These are phyloP conservation scores for Siphlonurus alternatus DNA, from an alignment of 2,888 invertebrate genomes.

Conservation along the genomic window DNA sequence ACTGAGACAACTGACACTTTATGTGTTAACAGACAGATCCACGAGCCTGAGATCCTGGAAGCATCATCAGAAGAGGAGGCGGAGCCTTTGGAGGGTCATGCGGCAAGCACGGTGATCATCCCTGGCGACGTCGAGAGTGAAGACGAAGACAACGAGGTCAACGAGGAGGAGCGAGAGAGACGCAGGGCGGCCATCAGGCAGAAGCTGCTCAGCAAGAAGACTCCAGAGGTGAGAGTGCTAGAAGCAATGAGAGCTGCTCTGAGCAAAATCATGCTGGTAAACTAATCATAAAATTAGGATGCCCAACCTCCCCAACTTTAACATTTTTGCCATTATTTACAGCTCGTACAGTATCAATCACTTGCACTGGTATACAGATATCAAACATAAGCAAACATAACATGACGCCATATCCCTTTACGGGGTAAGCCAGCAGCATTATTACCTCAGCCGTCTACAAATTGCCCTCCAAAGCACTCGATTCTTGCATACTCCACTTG, in stretches of 20 bases:
- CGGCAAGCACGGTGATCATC: neutral
- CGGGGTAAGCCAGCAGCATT: no score
- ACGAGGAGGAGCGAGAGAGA: constrained; percentile 74
- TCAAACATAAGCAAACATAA: no score
- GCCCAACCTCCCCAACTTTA: no score
- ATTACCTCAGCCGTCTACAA: no score
- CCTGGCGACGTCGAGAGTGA: constrained; percentile 26
- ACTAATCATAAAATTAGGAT: neutral
- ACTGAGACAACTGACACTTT: no score
- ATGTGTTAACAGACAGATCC: neutral
- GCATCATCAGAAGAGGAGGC: neutral
- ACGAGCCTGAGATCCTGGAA: neutral
- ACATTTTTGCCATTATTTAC: no score
- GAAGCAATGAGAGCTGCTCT: no score
- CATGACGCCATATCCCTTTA: no score
- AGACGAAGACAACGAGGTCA: constrained; percentile 44
- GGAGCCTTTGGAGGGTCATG: neutral
- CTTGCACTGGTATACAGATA: no score
- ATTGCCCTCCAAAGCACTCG: no score
- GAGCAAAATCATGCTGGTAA: neutral
- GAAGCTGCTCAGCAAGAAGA: constrained; percentile 48
- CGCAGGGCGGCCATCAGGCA: constrained; percentile 51
- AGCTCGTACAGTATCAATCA: no score
- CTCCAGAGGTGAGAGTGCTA: constrained; percentile 34
- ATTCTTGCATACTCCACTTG: no score